Conservation (phyloP, 2,888 invertebrate species). For the Chymomyza amoena region DNA sequence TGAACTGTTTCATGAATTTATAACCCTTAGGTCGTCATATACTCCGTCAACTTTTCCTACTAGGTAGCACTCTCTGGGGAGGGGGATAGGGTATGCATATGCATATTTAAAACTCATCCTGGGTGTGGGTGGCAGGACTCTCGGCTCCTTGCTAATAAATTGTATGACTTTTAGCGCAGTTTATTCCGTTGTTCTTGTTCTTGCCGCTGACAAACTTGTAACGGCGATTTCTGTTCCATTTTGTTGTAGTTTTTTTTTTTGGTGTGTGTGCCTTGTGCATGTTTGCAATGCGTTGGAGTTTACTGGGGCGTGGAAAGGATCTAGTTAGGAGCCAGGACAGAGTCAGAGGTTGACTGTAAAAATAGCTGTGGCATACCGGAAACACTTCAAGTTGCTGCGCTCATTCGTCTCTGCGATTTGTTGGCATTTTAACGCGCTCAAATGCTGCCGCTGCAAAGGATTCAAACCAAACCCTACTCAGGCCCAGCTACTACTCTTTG, state of each 20-base stretch:
- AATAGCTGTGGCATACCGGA: constrained; percentile 73
- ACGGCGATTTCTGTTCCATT: constrained; percentile 30
- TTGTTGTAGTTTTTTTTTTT: neutral
- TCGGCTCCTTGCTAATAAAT: constrained; percentile 56
- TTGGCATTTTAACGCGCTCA: constrained; percentile 67
- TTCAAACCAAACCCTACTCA: neutral
- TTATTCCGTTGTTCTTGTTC: constrained; percentile 25
- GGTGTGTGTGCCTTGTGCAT: constrained; percentile 36
- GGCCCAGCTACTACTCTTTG: constrained; percentile 10
- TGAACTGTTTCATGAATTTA: neutral
- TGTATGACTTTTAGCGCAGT: constrained; percentile 44
- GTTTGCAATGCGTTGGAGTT: constrained; percentile 19
- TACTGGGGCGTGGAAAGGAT: constrained; percentile 1
- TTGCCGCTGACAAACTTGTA: constrained; percentile 51
- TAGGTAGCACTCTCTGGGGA: neutral
- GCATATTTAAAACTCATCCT: constrained; percentile 45
- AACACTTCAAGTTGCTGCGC: constrained; percentile 68
- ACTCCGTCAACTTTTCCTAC: neutral
- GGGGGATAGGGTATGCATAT: too few relatives aligned
- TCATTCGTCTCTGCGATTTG: constrained; percentile 74
- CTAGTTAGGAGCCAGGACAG: neutral
- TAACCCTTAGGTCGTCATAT: neutral
- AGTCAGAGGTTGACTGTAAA: constrained; percentile 30
- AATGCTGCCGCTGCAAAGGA: constrained; percentile 30
- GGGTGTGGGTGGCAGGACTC: too few relatives aligned